Percentiles rank a stretch among this genome's conserved stretches.
phyloP scores from a whole-genome alignment of 2,113 vertebrate genomes.

The Eudyptes chrysolophus region DNA sequence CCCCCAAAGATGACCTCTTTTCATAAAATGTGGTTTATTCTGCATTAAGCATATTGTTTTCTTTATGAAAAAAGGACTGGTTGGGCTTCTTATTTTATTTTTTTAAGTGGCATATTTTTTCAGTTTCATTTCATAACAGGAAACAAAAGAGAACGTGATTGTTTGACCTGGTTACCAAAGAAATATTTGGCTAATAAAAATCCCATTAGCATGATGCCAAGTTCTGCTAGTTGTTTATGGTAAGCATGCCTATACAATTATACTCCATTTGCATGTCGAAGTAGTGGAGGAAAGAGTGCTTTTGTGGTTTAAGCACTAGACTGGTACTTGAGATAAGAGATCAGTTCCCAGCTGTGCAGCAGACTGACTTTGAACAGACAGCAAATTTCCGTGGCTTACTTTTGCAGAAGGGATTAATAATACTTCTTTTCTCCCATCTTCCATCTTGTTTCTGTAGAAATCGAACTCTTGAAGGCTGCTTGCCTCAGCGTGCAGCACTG shows the following conservation, averaged over 20 bases:
- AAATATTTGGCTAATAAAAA: slow-evolving; percentile 58
- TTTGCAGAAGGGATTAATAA: slow-evolving; percentile 36
- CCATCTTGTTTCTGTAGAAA: background rate
- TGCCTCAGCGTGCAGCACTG: fast-evolving
- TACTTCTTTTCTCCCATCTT: background rate
- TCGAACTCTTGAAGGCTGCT: background rate
- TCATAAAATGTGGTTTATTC: slow-evolving; percentile 64
- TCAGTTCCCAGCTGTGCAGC: slow-evolving; percentile 46
- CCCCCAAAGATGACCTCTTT: slow-evolving; percentile 61
- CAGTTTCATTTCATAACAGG: slow-evolving; percentile 68
- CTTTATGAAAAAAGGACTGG: slow-evolving; percentile 39
- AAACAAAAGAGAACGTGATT: slow-evolving; percentile 72
- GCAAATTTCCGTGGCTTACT: background rate
- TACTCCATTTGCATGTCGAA: background rate
- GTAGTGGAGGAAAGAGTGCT: background rate
- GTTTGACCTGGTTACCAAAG: slow-evolving; percentile 67
- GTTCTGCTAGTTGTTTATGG: slow-evolving; percentile 47
- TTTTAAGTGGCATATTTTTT: slow-evolving; percentile 65
- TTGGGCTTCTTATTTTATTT: slow-evolving; percentile 52
- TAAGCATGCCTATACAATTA: slow-evolving; percentile 53
- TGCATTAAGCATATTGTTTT: slow-evolving; percentile 64
- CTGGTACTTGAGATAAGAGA: slow-evolving; percentile 63
- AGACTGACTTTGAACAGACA: slow-evolving; percentile 43
- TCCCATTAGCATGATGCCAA: slow-evolving; percentile 34
- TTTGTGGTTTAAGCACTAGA: slow-evolving; percentile 59